Conservation (phyloP, 2,888 invertebrate genomes). For the Seira musarum region DNA sequence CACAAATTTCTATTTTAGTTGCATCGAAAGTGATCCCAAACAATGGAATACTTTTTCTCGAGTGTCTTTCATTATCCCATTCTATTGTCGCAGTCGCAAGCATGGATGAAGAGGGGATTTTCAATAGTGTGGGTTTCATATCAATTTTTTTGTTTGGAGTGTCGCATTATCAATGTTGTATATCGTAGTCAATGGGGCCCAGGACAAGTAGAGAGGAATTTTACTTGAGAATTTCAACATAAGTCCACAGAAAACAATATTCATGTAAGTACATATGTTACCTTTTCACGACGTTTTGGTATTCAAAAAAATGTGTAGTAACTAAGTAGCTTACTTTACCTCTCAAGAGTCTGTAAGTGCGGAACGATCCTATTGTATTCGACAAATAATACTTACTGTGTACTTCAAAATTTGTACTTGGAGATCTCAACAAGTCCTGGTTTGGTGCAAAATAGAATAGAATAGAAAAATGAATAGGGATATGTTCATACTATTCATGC, state of each 20-base stretch:
- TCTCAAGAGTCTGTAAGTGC: background rate
- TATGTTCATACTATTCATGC: background rate
- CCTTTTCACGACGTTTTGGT: background rate
- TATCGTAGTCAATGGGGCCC: constrained; percentile 8
- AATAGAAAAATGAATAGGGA: background rate
- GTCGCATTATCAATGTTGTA: constrained; percentile 16
- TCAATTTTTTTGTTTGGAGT: constrained; percentile 13
- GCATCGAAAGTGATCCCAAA: no score
- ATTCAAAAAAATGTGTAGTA: background rate
- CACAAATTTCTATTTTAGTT: no score
- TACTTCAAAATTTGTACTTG: background rate
- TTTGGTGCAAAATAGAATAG: background rate
- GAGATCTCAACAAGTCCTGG: constrained; percentile 11
- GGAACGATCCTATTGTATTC: background rate
- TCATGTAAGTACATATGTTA: constrained; percentile 15
- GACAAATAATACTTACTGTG: background rate
- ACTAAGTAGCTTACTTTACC: constrained; percentile 17
- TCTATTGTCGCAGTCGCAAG: no score
- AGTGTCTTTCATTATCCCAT: no score
- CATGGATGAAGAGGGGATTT: no score
- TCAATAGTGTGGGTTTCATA: background rate
- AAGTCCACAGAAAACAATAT: background rate
- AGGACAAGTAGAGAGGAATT: constrained; percentile 11
- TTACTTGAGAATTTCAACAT: background rate
- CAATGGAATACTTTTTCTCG: no score